Conservation (phyloP, 2,113 vertebrate species). For the Recurvirostra avosetta region DNA sequence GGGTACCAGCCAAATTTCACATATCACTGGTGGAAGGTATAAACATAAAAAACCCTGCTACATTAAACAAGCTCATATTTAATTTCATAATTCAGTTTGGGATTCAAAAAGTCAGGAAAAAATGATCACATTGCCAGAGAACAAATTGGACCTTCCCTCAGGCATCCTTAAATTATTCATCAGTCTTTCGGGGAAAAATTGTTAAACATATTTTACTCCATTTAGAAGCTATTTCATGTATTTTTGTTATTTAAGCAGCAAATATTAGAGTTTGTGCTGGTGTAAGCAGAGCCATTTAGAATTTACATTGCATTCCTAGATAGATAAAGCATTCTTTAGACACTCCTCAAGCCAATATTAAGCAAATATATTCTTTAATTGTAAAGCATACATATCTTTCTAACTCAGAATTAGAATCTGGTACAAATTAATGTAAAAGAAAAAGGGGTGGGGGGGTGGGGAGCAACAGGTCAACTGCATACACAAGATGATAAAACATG, state of each 20-base stretch:
- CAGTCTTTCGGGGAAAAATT: not conserved
- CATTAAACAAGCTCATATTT: not conserved
- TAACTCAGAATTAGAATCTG: not conserved
- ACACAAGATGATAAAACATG: not conserved
- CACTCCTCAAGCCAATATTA: not conserved
- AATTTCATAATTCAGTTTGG: not conserved
- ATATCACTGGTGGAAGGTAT: not conserved
- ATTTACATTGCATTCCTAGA: not conserved
- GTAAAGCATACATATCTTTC: not conserved
- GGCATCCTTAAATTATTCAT: conserved; percentile 31
- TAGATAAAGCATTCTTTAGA: not conserved
- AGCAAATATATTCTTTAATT: not conserved
- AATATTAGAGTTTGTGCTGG: not conserved
- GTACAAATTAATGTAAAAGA: not conserved
- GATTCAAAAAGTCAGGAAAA: conserved; percentile 5
- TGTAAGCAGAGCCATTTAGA: not conserved
- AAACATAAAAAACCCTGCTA: not conserved
- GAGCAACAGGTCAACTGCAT: not conserved
- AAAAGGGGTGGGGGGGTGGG: accelerated
- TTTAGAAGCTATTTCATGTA: not conserved
- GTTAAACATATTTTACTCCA: not conserved
- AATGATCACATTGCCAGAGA: not conserved
- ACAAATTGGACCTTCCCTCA: not conserved
- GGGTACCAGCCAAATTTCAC: not conserved
- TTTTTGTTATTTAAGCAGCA: not conserved